A percentile compares a stretch with the other conserved stretches of the same genome.
These are phyloP conservation scores for Standfussiana lucernea DNA, from an alignment of 2,888 invertebrate genomes.

Conservation along the genomic window DNA sequence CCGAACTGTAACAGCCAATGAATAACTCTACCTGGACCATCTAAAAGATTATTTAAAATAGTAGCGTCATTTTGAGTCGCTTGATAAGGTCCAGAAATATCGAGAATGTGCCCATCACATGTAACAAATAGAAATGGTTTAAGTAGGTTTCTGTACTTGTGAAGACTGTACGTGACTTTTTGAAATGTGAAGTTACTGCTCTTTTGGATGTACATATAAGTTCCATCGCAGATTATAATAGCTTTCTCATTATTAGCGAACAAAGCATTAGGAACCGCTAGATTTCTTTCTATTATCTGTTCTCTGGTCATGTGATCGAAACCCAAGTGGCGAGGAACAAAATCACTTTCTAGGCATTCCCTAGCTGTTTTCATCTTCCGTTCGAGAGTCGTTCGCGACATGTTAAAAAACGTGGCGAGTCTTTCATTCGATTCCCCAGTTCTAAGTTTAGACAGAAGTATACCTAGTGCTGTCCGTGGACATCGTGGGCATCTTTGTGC, in stretches of 20 bases:
- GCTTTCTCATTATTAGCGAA: background rate
- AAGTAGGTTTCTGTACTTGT: constrained; percentile 29
- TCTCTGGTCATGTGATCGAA: constrained; percentile 5
- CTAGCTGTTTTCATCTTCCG: constrained; percentile 6
- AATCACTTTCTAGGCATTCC: constrained; percentile 10
- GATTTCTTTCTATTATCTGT: constrained; percentile 5
- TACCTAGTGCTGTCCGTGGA: constrained; percentile 5
- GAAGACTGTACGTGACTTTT: constrained; percentile 28
- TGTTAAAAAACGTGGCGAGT: constrained; percentile 8
- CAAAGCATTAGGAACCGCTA: constrained; percentile 2
- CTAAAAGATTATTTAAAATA: constrained; percentile 7
- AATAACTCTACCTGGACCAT: background rate
- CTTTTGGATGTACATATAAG: constrained; percentile 7
- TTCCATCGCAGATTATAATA: constrained; percentile 1
- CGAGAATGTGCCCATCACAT: constrained; percentile 4
- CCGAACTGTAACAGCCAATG: background rate
- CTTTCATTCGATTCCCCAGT: no score
- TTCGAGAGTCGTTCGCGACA: background rate
- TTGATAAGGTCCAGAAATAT: constrained; percentile 1
- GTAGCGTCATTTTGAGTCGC: constrained; percentile 7
- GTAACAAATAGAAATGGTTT: constrained; percentile 15
- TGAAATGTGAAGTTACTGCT: constrained; percentile 9
- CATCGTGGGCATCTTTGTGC: constrained; percentile 1
- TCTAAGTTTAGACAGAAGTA: constrained; percentile 7
- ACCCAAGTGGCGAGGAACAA: constrained; percentile 11